Conservation (phyloP, 2,113 vertebrate genomes). For the Oryzias woworae region DNA sequence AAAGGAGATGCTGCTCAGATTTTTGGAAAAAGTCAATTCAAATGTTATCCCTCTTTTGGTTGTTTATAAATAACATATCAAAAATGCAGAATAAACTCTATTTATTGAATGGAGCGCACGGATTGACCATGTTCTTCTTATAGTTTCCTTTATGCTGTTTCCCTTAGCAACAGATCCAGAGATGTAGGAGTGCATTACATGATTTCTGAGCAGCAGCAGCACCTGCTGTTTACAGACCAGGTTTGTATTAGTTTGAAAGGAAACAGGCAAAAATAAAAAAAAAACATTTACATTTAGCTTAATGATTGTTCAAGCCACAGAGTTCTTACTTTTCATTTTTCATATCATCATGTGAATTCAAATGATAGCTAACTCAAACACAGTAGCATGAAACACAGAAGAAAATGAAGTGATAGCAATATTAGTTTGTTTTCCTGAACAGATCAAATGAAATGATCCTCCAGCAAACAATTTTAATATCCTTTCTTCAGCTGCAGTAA, state of each 20-base stretch:
- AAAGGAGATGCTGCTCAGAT: neutral
- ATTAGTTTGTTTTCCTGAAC: too few species aligned
- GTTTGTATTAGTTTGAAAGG: neutral
- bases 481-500: too few species aligned
- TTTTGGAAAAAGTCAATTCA: neutral
- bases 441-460: too few species aligned
- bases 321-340: too few species aligned
- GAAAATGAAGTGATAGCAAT: too few species aligned
- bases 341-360: too few species aligned
- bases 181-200: neutral
- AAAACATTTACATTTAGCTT: neutral
- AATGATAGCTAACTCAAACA: too few species aligned
- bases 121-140: neutral
- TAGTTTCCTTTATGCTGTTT: slow-evolving; percentile 2
- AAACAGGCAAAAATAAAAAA: neutral
- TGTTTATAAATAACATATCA: neutral
- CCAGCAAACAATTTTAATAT: too few species aligned
- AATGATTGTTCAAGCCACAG: neutral
- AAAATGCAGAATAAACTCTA: neutral
- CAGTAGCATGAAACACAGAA: too few species aligned
- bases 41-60: neutral
- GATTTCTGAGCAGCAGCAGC: neutral
- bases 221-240: neutral
- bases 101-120: neutral
- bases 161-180: slow-evolving; percentile 1